Conservation (phyloP, 2,113 vertebrate genomes). For the Ceratotherium simum region DNA sequence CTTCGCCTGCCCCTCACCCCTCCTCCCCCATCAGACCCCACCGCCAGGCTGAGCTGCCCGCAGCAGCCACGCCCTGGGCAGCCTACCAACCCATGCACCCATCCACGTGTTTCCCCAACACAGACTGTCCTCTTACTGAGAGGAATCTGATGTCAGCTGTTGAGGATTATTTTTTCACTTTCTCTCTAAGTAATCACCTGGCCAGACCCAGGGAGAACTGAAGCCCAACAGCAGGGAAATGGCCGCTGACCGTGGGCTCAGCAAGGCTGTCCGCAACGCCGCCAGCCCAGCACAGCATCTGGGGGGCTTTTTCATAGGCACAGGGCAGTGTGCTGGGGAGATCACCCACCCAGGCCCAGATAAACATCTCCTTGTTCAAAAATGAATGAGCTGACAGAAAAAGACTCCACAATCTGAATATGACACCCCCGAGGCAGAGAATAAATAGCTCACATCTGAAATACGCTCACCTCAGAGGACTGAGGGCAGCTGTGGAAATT, state of each 20-base stretch:
- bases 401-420: neutral
- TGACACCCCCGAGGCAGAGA: no score
- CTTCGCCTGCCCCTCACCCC: accelerated
- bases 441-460: neutral
- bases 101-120: neutral
- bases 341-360: neutral
- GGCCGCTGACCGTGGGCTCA: accelerated
- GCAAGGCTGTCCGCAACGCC: neutral
- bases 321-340: neutral
- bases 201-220: neutral
- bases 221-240: neutral
- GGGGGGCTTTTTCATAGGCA: neutral
- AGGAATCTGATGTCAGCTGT: neutral
- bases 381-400: neutral
- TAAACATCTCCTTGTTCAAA: neutral
- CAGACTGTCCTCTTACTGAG: no score
- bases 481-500: accelerated
- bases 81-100: neutral
- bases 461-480: accelerated
- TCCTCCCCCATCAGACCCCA: neutral
- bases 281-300: neutral
- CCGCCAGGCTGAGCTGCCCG: neutral
- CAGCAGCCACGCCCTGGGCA: neutral
- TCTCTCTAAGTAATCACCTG: neutral
- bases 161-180: neutral